phyloP scores from a whole-genome alignment of 2,113 vertebrate genomes.

The Petrocephalus microphthalmus region DNA sequence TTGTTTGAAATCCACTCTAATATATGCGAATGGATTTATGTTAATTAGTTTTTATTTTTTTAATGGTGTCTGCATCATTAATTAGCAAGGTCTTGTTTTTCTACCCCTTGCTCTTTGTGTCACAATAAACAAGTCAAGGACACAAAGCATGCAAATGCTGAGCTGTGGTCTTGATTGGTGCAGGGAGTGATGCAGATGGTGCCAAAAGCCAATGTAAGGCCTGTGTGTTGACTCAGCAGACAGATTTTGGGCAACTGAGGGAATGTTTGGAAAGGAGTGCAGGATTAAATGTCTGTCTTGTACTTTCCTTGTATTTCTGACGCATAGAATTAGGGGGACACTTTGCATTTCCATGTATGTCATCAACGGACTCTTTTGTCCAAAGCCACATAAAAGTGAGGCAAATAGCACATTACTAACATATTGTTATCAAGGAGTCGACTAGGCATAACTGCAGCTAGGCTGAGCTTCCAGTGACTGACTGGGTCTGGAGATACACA shows the following conservation, averaged over 20 bases:
- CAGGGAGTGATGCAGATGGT: background rate
- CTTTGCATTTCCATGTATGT: background rate
- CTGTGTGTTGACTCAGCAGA: background rate
- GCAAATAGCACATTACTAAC: too few relatives aligned
- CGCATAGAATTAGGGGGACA: background rate
- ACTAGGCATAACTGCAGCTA: too few relatives aligned
- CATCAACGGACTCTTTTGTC: background rate
- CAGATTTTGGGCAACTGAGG: background rate
- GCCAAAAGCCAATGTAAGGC: background rate
- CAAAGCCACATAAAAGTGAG: background rate
- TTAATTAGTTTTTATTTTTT: background rate
- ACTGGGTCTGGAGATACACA: too few relatives aligned
- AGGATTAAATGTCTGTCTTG: background rate
- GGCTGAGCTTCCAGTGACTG: too few relatives aligned
- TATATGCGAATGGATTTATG: background rate
- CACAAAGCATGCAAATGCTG: background rate
- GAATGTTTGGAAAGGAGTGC: background rate
- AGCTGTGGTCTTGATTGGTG: background rate
- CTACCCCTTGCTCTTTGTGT: background rate
- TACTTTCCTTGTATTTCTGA: background rate
- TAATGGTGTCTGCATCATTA: background rate
- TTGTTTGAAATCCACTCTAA: constrained; percentile 7
- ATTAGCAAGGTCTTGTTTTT: background rate
- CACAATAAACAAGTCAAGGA: background rate
- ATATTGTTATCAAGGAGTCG: too few relatives aligned